Evolutionary conservation across 37 sponge, comb jelly and placozoan species (phyloP).

Genomic region (Cliona cf. orientalis): DNA sequence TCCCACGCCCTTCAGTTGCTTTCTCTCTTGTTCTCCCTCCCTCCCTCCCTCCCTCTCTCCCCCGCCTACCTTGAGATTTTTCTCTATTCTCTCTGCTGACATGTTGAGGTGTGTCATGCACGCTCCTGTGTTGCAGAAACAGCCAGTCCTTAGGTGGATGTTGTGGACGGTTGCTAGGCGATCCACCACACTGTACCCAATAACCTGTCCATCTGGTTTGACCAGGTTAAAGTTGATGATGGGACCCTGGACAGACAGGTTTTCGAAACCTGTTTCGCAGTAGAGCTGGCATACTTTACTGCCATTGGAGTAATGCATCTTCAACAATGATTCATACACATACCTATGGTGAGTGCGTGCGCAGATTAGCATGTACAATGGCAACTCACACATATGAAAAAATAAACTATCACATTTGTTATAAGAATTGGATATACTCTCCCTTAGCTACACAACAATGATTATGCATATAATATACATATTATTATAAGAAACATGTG

Average conservation of each 20-base stretch:
- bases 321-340: conserved; percentile 42
- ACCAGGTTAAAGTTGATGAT: conserved; percentile 88
- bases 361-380: too few relatives aligned
- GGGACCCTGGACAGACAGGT: conserved; percentile 70
- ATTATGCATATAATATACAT: conserved; percentile 1
- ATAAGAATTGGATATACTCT: too few relatives aligned
- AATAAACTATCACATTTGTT: too few relatives aligned
- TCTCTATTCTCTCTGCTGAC: conserved; percentile 31
- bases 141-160: conserved; percentile 92
- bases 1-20: background rate
- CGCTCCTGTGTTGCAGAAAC: conserved; percentile 96
- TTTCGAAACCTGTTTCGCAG: conserved; percentile 31
- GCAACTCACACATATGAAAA: too few relatives aligned
- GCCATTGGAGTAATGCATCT: conserved; percentile 65
- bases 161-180: conserved; percentile 58
- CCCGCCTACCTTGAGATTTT: conserved; percentile 61
- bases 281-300: conserved; percentile 73
- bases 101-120: conserved; percentile 80
- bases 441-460: background rate
- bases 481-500: background rate
- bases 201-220: conserved; percentile 55
- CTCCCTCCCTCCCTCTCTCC: background rate
- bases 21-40: background rate
- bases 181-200: conserved; percentile 88
- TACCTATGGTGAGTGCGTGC: background rate